phyloP scores from a whole-genome alignment of 2,888 invertebrate species.

The Tenthredo amoena region DNA sequence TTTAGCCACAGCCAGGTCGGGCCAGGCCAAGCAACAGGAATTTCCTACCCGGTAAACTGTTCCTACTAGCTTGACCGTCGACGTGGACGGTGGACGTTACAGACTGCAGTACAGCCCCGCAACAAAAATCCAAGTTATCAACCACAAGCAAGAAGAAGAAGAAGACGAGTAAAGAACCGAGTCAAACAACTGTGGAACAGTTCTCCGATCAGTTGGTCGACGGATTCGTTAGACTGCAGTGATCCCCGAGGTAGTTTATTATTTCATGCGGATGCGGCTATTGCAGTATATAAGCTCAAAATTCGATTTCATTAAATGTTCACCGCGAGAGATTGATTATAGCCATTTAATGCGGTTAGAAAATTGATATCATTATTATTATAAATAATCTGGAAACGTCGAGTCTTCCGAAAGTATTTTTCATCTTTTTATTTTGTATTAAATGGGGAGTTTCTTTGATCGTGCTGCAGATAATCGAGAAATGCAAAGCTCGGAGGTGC shows the following conservation, averaged over 20 bases:
- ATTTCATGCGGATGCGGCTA: too few species aligned
- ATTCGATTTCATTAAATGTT: not conserved
- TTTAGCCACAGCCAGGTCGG: not conserved
- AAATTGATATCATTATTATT: not conserved
- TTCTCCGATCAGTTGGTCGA: conserved; percentile 8
- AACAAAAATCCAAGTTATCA: not conserved
- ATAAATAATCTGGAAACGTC: not conserved
- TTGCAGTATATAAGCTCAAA: not conserved
- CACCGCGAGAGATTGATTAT: not conserved
- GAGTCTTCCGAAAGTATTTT: not conserved
- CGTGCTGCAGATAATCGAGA: not conserved
- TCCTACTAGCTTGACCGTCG: not conserved
- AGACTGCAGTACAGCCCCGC: not conserved
- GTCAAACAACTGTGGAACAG: not conserved
- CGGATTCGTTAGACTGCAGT: conserved; percentile 5
- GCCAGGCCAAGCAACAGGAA: conserved; percentile 31
- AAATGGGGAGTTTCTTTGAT: not conserved
- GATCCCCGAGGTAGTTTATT: not conserved
- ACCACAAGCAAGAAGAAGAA: not conserved
- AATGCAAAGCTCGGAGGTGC: not conserved
- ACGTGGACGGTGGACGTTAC: not conserved
- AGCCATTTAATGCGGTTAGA: not conserved
- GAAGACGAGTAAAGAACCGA: conserved; percentile 4
- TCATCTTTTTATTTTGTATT: not conserved
- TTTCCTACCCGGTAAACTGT: conserved; percentile 38